Conservation (phyloP, 1,140 invertebrate genomes). For the Lasaia peninsularis region DNA sequence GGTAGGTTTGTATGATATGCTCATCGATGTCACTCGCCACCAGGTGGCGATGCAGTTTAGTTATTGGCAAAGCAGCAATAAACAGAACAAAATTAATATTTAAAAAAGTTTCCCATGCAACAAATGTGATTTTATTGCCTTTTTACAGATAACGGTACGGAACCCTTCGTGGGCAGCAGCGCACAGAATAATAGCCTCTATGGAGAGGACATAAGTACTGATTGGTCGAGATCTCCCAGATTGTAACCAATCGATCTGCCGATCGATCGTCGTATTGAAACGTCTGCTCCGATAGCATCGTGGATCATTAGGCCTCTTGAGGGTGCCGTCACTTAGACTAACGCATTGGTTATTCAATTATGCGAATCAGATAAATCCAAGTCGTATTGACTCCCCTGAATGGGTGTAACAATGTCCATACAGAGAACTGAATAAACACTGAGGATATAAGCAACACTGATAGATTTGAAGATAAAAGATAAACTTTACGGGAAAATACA, state of each 20-base stretch:
- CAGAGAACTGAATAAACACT: conserved; percentile 35
- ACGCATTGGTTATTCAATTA: conserved; percentile 67
- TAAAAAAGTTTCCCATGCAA: no score
- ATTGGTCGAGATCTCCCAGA: conserved; percentile 9
- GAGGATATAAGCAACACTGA: conserved; percentile 6
- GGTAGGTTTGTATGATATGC: no score
- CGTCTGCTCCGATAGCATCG: conserved; percentile 64
- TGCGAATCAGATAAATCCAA: conserved; percentile 62
- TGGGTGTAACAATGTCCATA: conserved; percentile 43
- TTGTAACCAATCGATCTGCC: conserved; percentile 7
- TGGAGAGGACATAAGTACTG: conserved; percentile 16
- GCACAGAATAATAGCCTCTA: conserved; percentile 25
- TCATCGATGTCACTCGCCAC: no score
- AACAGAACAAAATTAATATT: background rate
- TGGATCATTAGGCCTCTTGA: conserved; percentile 57
- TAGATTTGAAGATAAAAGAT: conserved; percentile 13
- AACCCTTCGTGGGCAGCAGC: background rate
- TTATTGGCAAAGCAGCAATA: no score
- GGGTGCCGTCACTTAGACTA: conserved; percentile 37
- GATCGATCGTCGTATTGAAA: conserved; percentile 68
- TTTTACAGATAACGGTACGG: no score
- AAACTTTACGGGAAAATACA: conserved; percentile 27
- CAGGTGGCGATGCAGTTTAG: no score
- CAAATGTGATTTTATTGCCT: no score
- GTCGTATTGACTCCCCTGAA: conserved; percentile 42